phyloP scores from a whole-genome alignment of 1,140 invertebrate genomes.

The Atta texana region DNA sequence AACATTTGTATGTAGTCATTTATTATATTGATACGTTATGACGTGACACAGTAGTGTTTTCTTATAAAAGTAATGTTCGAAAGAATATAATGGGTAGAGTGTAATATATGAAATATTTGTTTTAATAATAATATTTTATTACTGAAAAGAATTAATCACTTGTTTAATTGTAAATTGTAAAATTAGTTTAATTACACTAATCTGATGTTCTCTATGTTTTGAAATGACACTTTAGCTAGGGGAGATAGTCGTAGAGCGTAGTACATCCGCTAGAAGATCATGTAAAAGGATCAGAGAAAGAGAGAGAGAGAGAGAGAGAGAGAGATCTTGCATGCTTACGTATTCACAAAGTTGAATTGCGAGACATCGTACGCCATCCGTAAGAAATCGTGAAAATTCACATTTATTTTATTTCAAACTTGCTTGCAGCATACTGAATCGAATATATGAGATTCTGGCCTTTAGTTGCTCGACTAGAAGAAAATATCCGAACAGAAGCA shows the following conservation, averaged over 20 bases:
- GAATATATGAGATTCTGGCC: constrained; percentile 2
- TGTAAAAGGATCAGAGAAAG: background rate
- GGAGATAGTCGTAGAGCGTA: constrained; percentile 24
- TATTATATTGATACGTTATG: background rate
- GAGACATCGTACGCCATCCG: background rate
- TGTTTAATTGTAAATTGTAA: background rate
- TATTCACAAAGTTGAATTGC: background rate
- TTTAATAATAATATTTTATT: background rate
- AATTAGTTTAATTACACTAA: background rate
- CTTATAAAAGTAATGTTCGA: background rate
- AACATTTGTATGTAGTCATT: background rate
- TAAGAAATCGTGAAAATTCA: constrained; percentile 26
- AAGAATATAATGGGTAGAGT: background rate
- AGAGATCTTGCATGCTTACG: constrained; percentile 42
- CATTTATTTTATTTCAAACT: constrained; percentile 37
- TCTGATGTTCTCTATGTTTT: background rate
- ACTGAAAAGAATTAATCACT: background rate
- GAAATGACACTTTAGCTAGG: background rate
- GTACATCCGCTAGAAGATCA: constrained; percentile 28
- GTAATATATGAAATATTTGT: background rate
- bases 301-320: constrained; percentile 15
- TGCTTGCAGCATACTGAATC: constrained; percentile 55
- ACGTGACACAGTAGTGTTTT: background rate
- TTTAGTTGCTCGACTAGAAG: background rate
- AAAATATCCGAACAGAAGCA: constrained; percentile 17